phyloP scores from a whole-genome alignment of 2,888 invertebrate species.

The Polyommatus iphigenia region DNA sequence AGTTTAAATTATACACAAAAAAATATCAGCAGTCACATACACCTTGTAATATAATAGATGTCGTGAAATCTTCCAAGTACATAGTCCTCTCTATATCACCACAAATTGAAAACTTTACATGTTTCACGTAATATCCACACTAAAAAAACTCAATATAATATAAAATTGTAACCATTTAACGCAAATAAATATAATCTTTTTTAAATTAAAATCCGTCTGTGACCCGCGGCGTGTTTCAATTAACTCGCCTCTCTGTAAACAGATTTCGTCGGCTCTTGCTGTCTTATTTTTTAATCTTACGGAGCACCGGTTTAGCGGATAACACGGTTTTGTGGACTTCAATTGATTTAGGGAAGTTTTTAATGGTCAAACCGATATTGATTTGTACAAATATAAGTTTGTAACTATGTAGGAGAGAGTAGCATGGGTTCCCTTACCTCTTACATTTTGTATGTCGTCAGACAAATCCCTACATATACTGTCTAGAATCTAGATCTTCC shows the following conservation, averaged over 20 bases:
- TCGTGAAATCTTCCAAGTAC: too few species aligned
- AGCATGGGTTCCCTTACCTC: too few species aligned
- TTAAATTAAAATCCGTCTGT: slow-evolving; percentile 61
- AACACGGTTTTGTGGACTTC: slow-evolving; percentile 36
- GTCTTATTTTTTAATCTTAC: slow-evolving; percentile 60
- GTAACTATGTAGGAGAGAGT: too few species aligned
- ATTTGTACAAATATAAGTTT: neutral
- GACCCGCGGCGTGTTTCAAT: slow-evolving; percentile 59
- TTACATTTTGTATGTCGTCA: neutral
- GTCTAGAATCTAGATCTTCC: too few species aligned
- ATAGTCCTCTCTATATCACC: neutral
- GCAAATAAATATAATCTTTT: slow-evolving; percentile 29
- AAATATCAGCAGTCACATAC: too few species aligned
- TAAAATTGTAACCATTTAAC: neutral
- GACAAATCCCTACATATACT: too few species aligned
- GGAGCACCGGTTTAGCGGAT: slow-evolving; percentile 45
- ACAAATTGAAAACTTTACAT: neutral
- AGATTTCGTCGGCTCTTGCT: slow-evolving; percentile 45
- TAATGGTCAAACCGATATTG: neutral
- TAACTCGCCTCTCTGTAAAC: slow-evolving; percentile 48
- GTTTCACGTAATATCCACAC: neutral
- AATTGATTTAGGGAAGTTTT: neutral
- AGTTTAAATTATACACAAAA: too few species aligned
- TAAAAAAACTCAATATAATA: neutral
- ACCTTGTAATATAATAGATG: too few species aligned